Base-by-base conservation (phyloP, 2,797 vertebrate species). In the Notolabrus celidotus region DNA sequence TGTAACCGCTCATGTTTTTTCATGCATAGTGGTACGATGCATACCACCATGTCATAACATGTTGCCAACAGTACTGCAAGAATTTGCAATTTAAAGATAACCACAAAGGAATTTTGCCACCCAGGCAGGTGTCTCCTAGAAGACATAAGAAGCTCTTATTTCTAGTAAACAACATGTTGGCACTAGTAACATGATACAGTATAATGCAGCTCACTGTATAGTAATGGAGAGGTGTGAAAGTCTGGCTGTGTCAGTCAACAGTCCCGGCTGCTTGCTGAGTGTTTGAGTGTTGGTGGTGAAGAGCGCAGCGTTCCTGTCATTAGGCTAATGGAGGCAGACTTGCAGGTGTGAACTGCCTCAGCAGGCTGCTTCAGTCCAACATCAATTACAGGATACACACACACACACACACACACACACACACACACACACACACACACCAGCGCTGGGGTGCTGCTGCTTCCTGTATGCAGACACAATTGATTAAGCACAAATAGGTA, bases 321-420 rank as follows among this genome's bases (percentile, higher is more conserved):
- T 87, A 84, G 59, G 79, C 64, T 86, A 87, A 91, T 87, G 74
- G 83, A 89, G 86, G 80, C 80, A 82, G 78, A 88, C 79, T 67
- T 87, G 82, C 82, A 88, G 82, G 85, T 89, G 88, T 85, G 79
- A 90, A 82, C 53, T 70, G 70, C 71, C 69, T 86, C 84, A 68
- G 84, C 78, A 69, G 73, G 60, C 61, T 70, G 55, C 57, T 68
- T 72, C 65, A 27, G 74, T 70, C 70, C 65, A 58, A 61, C 81
- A 79, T 83, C 77, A 77, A 43, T 85, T 76, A 84, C 38, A 62
- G 15, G 8, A 68, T 47, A 62, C 41, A 54, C 29, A 50, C 29
- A 69, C 39, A 77, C 59, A 59, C 36, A 61, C 55, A 41, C 36
- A 31, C 19, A 50, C 29, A 59, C 36, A 61, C 55, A 41, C 36